These are phyloP conservation scores for Spilarctia lutea DNA, from an alignment of 2,888 invertebrate genomes.

Conservation along the genomic window DNA sequence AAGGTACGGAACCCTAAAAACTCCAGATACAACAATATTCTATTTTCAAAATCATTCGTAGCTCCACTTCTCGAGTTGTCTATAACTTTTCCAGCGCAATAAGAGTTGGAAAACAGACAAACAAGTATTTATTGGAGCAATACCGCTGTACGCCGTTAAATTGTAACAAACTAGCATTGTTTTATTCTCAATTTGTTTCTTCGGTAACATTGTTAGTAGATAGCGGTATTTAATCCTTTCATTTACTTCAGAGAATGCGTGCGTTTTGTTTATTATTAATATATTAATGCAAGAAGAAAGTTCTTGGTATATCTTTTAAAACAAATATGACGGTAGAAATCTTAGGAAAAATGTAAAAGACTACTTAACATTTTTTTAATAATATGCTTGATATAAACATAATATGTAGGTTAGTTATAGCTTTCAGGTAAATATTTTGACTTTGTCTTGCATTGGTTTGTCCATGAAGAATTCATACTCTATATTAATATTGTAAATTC, in stretches of 20 bases:
- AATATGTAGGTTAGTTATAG: too few relatives aligned
- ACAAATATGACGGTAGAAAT: too few relatives aligned
- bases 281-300: neutral
- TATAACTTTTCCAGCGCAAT: conserved; percentile 2
- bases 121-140: conserved; percentile 16
- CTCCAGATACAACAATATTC: neutral
- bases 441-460: too few relatives aligned
- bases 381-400: too few relatives aligned
- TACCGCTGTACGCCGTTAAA: neutral
- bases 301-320: neutral
- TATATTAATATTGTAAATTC: too few relatives aligned
- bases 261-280: neutral
- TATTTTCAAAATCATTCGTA: conserved; percentile 2
- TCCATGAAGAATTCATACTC: too few relatives aligned
- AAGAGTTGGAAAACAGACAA: neutral
- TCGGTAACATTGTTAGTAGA: conserved; percentile 6
- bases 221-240: conserved; percentile 8
- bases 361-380: too few relatives aligned
- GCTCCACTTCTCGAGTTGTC: neutral
- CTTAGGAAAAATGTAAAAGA: too few relatives aligned
- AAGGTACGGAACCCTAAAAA: too few relatives aligned
- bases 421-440: too few relatives aligned
- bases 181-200: conserved; percentile 7
- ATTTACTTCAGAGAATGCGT: neutral
- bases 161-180: conserved; percentile 4